Evolutionary conservation across 2,888 invertebrate species (phyloP).

Genomic region (Thecocarcelia acutangulata): DNA sequence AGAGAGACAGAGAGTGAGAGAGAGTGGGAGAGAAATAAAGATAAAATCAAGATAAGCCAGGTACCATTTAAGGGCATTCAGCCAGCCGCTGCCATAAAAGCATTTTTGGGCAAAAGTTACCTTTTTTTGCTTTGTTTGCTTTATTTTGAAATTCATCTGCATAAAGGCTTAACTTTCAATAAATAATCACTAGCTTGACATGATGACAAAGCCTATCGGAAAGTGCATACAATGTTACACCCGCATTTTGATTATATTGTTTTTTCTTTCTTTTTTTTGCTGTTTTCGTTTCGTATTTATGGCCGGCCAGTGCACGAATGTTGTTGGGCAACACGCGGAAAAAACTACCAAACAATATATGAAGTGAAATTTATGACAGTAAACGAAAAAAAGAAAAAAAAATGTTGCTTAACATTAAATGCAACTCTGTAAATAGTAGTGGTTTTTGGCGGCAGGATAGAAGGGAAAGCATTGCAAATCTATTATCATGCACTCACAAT

Average conservation of each 20-base stretch:
- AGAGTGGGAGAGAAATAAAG: neutral
- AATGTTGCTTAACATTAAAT: conserved; percentile 59
- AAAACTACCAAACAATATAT: conserved; percentile 58
- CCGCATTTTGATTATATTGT: conserved; percentile 39
- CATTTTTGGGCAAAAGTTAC: neutral
- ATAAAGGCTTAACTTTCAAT: conserved; percentile 76
- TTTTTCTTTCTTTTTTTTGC: conserved; percentile 6
- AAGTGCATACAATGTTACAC: conserved; percentile 65
- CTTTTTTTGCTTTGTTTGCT: conserved; percentile 4
- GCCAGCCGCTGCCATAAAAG: conserved; percentile 1
- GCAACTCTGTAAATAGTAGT: conserved; percentile 61
- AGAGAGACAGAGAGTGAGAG: too few relatives aligned
- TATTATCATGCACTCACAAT: conserved; percentile 68
- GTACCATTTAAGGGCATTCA: conserved; percentile 30
- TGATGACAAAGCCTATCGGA: conserved; percentile 76
- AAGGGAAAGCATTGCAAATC: conserved; percentile 63
- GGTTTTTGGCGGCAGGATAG: conserved; percentile 27
- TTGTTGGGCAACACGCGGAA: conserved; percentile 4
- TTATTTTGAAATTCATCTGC: conserved; percentile 53
- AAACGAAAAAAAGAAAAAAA: conserved; percentile 46
- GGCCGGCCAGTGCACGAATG: conserved; percentile 13
- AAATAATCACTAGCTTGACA: conserved; percentile 78
- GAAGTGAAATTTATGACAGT: conserved; percentile 69
- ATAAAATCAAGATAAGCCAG: conserved; percentile 23
- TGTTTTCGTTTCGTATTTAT: conserved; percentile 2